Evolutionary conservation across 2,113 vertebrate genomes (phyloP).

Genomic region (Oophaga pumilio): DNA sequence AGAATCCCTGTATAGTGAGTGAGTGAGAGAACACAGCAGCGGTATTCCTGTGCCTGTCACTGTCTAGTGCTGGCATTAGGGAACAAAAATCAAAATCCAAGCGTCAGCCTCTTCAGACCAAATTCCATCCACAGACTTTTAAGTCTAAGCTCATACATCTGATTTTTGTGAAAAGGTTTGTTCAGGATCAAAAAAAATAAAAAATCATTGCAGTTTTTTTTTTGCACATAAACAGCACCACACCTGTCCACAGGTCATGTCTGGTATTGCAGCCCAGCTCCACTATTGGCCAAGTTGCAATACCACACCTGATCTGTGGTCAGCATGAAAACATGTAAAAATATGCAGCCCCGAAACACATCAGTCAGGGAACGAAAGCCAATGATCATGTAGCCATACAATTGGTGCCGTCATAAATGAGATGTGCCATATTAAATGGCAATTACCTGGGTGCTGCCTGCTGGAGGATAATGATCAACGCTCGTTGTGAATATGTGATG

Average conservation of each 20-base stretch:
- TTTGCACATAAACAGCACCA: too few species aligned
- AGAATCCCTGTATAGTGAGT: background rate
- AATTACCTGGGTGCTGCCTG: background rate
- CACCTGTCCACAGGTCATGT: too few species aligned
- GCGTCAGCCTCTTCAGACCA: background rate
- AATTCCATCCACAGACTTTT: background rate
- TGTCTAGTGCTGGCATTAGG: background rate
- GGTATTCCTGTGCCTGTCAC: background rate
- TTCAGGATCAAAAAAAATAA: too few species aligned
- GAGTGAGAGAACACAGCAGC: background rate
- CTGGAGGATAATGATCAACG: background rate
- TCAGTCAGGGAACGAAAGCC: background rate
- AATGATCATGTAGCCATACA: background rate
- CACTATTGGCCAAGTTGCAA: too few species aligned
- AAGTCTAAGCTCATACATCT: background rate
- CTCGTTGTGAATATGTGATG: background rate
- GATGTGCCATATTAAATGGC: constrained; percentile 3
- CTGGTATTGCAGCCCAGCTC: too few species aligned
- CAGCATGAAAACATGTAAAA: background rate
- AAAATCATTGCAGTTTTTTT: too few species aligned
- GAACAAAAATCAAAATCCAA: background rate
- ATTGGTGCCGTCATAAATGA: background rate
- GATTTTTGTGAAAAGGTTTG: background rate
- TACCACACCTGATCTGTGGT: too few species aligned
- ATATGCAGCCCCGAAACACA: background rate